Evolutionary conservation across 2,113 vertebrate genomes (phyloP).

Genomic region (Ivindomyrus marchei): DNA sequence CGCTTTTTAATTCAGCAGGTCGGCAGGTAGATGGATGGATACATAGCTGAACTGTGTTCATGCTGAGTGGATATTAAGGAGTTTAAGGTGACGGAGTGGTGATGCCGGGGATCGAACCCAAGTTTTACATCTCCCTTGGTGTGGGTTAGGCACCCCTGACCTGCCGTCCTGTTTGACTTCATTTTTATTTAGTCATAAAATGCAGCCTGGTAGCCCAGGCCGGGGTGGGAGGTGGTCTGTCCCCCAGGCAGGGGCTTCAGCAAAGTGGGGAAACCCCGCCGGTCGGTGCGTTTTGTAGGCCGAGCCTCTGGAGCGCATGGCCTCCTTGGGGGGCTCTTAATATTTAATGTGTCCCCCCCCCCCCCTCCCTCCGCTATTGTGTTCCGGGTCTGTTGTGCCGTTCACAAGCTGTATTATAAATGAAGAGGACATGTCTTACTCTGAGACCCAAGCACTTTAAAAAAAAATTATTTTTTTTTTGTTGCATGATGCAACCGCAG

Average conservation of each 20-base stretch:
- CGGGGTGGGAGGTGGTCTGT: neutral
- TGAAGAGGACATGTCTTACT: neutral
- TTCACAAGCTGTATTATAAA: constrained; percentile 14
- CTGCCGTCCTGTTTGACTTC: neutral
- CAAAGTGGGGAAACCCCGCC: neutral
- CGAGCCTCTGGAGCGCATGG: constrained; percentile 4
- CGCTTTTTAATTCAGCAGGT: neutral
- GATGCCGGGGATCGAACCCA: neutral
- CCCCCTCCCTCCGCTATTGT: neutral
- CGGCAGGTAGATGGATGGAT: too few species aligned
- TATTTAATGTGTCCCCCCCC: constrained; percentile 8
- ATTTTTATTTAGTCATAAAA: constrained; percentile 1
- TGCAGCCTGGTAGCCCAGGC: neutral
- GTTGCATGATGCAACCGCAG: neutral
- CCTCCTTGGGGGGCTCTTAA: constrained; percentile 7
- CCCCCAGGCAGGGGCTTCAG: constrained; percentile 9
- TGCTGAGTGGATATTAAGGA: neutral
- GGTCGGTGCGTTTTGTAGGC: constrained; percentile 2
- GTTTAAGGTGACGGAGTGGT: neutral
- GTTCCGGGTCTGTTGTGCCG: constrained; percentile 2
- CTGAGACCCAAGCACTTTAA: neutral
- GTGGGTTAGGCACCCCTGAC: neutral
- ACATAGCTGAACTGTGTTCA: neutral
- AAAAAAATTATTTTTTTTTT: neutral
- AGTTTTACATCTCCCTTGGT: neutral